phyloP scores from a whole-genome alignment of 2,113 vertebrate species.

The Leptobrachium ailaonicum region DNA sequence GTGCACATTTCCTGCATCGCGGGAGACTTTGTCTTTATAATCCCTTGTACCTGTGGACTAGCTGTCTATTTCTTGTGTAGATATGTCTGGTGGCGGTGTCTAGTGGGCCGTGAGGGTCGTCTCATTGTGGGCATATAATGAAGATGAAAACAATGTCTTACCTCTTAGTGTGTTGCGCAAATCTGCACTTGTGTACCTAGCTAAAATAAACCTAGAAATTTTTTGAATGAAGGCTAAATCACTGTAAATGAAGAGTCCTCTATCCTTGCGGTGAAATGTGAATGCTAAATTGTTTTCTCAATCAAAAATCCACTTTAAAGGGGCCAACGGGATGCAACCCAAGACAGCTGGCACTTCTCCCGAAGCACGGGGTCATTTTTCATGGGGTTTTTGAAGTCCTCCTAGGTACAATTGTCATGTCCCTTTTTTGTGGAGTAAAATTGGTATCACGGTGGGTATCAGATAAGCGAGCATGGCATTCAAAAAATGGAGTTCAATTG shows the following conservation, averaged over 20 bases:
- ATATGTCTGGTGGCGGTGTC: constrained; percentile 57
- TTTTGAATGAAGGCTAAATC: constrained; percentile 19
- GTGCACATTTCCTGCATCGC: constrained; percentile 66
- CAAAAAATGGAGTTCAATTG: too few relatives aligned
- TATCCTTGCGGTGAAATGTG: constrained; percentile 4
- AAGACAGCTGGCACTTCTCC: too few relatives aligned
- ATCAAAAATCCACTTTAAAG: neutral
- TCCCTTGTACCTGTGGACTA: constrained; percentile 54
- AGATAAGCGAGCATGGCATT: too few relatives aligned
- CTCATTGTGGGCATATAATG: constrained; percentile 14
- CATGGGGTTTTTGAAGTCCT: too few relatives aligned
- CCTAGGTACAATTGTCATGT: too few relatives aligned
- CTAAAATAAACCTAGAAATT: constrained; percentile 15
- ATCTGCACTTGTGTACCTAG: constrained; percentile 31
- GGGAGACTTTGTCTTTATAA: constrained; percentile 40
- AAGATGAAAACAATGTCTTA: constrained; percentile 2
- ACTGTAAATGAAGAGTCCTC: constrained; percentile 9
- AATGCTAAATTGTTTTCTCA: neutral
- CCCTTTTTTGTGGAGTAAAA: too few relatives aligned
- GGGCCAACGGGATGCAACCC: too few relatives aligned
- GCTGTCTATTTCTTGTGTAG: constrained; percentile 53
- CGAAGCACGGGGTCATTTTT: too few relatives aligned
- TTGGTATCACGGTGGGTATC: too few relatives aligned
- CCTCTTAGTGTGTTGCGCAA: constrained; percentile 10
- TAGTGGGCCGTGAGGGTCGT: constrained; percentile 28